These are phyloP conservation scores for Pogonophryne albipinna DNA, from an alignment of 2,797 vertebrate species.

Conservation along the genomic window DNA sequence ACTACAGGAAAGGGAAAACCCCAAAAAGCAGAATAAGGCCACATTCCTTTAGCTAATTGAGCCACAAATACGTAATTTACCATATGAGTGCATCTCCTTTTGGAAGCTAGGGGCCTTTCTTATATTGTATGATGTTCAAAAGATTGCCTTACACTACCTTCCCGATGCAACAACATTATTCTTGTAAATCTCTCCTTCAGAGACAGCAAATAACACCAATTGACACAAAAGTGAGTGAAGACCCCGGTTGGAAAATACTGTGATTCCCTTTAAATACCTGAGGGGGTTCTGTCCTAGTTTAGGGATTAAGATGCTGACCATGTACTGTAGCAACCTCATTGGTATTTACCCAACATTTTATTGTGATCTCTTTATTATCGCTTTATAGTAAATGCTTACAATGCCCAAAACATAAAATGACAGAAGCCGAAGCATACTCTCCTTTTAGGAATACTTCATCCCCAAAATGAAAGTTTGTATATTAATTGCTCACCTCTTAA, in stretches of 20 bases:
- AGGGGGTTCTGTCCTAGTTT: background rate
- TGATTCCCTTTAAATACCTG: background rate
- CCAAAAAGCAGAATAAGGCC: too few relatives aligned
- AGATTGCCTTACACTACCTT: background rate
- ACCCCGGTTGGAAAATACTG: background rate
- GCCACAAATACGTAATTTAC: background rate
- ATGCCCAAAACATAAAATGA: background rate
- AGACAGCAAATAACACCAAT: background rate
- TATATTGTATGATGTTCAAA: conserved; percentile 9
- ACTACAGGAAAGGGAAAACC: too few relatives aligned
- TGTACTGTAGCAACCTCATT: background rate
- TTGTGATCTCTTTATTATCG: background rate
- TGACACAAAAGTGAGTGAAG: background rate
- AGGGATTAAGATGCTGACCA: background rate
- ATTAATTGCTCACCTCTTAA: too few relatives aligned
- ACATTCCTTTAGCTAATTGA: too few relatives aligned
- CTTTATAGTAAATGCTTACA: background rate
- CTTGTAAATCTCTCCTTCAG: background rate
- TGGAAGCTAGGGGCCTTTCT: background rate
- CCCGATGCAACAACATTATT: background rate
- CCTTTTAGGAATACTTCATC: background rate
- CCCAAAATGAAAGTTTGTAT: too few relatives aligned
- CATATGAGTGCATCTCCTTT: background rate
- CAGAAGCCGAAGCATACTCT: background rate
- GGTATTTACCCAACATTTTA: conserved; percentile 3